phyloP scores from a whole-genome alignment of 2,113 vertebrate species.

The Corythoichthys intestinalis region DNA sequence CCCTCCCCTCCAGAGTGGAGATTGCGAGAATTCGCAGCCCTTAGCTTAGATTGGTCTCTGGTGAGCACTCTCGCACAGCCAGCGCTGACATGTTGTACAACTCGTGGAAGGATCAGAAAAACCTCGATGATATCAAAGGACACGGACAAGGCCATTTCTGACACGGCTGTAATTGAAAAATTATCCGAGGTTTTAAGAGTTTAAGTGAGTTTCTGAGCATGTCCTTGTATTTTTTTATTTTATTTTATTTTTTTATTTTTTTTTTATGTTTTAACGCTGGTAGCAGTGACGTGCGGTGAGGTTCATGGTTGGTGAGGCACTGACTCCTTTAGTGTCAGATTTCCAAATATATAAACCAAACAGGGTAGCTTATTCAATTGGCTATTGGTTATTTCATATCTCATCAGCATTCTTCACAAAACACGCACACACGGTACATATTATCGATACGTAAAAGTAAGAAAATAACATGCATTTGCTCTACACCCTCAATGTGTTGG shows the following conservation, averaged over 20 bases:
- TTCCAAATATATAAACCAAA: too few species aligned
- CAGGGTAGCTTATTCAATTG: too few species aligned
- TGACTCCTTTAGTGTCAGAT: too few species aligned
- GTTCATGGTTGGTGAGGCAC: too few species aligned
- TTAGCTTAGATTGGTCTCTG: slow-evolving; percentile 51
- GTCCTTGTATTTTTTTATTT: slow-evolving; percentile 28
- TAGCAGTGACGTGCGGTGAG: too few species aligned
- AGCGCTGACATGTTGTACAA: slow-evolving; percentile 26
- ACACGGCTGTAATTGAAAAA: not conserved
- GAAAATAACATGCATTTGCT: too few species aligned
- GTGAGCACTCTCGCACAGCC: slow-evolving; percentile 45
- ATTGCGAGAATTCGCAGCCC: slow-evolving; percentile 41
- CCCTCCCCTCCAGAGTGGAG: slow-evolving; percentile 50
- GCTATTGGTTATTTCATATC: too few species aligned
- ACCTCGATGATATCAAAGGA: not conserved
- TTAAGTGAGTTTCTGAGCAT: not conserved
- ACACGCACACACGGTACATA: too few species aligned
- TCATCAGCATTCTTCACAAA: too few species aligned
- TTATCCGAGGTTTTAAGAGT: not conserved
- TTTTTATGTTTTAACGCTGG: too few species aligned
- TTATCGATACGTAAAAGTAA: too few species aligned
- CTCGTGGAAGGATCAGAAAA: not conserved
- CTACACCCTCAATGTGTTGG: too few species aligned
- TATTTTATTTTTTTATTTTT: slow-evolving; percentile 1
- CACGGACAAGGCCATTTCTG: not conserved